Evolutionary conservation across 1,140 invertebrate species (phyloP).

Genomic region (Pseudomyrmex cubaensis): DNA sequence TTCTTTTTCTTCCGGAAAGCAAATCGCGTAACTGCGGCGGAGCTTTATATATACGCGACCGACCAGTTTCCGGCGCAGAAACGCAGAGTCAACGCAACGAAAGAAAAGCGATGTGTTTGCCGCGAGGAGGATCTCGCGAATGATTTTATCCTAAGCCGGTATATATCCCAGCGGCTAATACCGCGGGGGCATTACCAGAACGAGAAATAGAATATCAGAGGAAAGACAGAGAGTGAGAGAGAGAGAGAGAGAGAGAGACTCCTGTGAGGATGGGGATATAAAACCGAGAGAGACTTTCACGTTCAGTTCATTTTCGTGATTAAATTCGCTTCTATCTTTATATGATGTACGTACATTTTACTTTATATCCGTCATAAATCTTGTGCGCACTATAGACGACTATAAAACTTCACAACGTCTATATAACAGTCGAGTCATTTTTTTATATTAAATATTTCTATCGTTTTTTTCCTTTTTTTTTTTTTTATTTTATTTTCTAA

Average conservation of each 20-base stretch:
- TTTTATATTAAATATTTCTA: no score
- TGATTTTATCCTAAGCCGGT: slow-evolving; percentile 32
- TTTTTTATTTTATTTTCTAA: background rate
- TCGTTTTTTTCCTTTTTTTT: background rate
- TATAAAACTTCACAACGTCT: no score
- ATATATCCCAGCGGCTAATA: slow-evolving; percentile 2
- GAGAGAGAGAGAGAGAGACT: no score
- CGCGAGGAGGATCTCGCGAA: background rate
- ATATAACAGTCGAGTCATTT: no score
- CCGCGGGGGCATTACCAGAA: background rate
- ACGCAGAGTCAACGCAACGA: slow-evolving; percentile 9
- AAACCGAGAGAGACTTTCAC: background rate
- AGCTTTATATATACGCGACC: background rate
- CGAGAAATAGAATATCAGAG: slow-evolving; percentile 17
- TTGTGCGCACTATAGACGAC: background rate
- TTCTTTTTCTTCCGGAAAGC: slow-evolving; percentile 26
- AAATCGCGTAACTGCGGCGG: slow-evolving; percentile 26
- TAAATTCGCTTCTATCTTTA: slow-evolving; percentile 23
- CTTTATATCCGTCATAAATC: background rate
- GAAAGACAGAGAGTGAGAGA: background rate
- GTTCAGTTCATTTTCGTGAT: slow-evolving; percentile 10
- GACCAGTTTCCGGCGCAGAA: slow-evolving; percentile 25
- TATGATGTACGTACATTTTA: background rate
- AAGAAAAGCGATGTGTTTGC: slow-evolving; percentile 13
- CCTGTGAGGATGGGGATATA: background rate